Evolutionary conservation across 2,113 vertebrate genomes (phyloP), one percentile per base, ranked within the genome.

Genomic region (Platichthys flesus): DNA sequence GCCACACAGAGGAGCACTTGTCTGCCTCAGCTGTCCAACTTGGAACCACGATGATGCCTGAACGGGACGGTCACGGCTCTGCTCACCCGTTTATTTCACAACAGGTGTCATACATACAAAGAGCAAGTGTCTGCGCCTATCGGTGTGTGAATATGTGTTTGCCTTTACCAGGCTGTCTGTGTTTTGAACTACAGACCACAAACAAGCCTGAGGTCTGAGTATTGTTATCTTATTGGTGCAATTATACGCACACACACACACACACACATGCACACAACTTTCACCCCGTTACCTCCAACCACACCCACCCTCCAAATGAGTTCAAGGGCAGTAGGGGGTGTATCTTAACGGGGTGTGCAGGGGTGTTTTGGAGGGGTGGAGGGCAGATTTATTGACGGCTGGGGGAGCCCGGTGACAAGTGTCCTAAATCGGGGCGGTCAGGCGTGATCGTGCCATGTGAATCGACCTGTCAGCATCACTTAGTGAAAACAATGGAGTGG

Each of bases 191-290:
- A 69, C 76, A 89, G 88, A 90, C 85, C 88, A 90, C 85, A 90
- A 94, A 90, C 86, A 91, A 76, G 91, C 91, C 88, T 81, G 31
- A 89, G 82, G 88, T 87, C 85, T 91, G 54, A 84, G 73, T 86
- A 90, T 94, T 94, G 95, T 94, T 95, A 93, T 93, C 94, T 95
- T 83, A 90, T 91, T 95, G 94, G 73, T 45, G 81, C 72, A 95
- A 93, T 94, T 95, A 91, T 69, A 75, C 52, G 56, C 78, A 70
- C 74, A 70, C 64, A 63, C 62, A 73, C 64, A 63, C 62, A 73
- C 51, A 71, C 68, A 75, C 20, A 47, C 14, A 66, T 1, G 9
- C 59, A 79, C 74, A 85, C 51, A 71, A 82, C 84, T 87, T 86
- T 90, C 87, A 85, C 82, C 31, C 31, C 6, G 31, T 31, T 31